phyloP scores from a whole-genome alignment of 2,113 vertebrate genomes.

The Empidonax alnorum region DNA sequence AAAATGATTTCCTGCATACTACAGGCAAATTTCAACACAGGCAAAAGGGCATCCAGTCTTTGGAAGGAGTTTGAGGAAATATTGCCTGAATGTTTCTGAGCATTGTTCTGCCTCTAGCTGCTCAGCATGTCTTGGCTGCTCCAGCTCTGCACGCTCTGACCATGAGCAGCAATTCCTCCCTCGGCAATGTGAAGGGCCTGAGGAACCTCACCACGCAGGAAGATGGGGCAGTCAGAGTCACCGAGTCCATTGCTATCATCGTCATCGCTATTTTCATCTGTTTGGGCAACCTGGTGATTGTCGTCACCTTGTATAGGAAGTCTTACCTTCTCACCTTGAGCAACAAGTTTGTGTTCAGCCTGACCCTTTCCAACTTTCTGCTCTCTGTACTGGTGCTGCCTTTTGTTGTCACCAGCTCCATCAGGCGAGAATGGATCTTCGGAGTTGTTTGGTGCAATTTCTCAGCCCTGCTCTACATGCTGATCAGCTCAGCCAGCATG shows the following conservation, averaged over 20 bases:
- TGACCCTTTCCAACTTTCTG: slow-evolving; percentile 94
- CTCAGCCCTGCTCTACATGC: slow-evolving; percentile 93
- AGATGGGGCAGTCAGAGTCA: slow-evolving; percentile 66
- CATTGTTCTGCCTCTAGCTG: slow-evolving; percentile 18
- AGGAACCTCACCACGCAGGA: slow-evolving; percentile 71
- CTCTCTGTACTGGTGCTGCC: slow-evolving; percentile 92
- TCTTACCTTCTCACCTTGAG: slow-evolving; percentile 96
- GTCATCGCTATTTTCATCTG: slow-evolving; percentile 89
- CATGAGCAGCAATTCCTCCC: slow-evolving; percentile 88
- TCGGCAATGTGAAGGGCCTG: slow-evolving; percentile 79
- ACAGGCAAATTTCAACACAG: slow-evolving; percentile 13
- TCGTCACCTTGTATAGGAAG: slow-evolving; percentile 89
- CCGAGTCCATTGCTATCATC: slow-evolving; percentile 88
- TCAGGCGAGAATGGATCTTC: slow-evolving; percentile 91
- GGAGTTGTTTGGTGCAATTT: slow-evolving; percentile 99
- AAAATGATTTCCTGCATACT: slow-evolving; percentile 10
- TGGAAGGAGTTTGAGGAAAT: background rate
- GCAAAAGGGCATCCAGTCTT: background rate
- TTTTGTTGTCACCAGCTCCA: slow-evolving; percentile 91
- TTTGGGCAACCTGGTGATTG: slow-evolving; percentile 92
- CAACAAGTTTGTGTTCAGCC: slow-evolving; percentile 99
- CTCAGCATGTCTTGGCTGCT: slow-evolving; percentile 74
- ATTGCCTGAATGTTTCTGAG: background rate
- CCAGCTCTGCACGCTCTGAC: slow-evolving; percentile 63
- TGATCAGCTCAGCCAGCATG: slow-evolving; percentile 98